Evolutionary conservation across 2,797 vertebrate species (phyloP), one percentile per base, ranked within the genome.

Genomic region (Paedocypris micromegethes): DNA sequence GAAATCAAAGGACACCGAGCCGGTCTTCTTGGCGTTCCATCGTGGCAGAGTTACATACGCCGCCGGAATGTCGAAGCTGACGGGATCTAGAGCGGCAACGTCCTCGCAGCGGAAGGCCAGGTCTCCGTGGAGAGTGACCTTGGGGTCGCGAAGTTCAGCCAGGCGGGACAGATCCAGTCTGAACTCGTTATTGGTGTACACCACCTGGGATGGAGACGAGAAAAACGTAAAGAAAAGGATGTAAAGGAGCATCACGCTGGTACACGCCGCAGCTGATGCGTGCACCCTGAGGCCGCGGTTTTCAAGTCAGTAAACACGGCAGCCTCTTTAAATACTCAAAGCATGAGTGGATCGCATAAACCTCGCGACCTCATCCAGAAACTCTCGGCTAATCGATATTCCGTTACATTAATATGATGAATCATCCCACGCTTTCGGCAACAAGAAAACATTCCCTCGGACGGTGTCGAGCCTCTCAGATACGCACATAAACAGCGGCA

Each of bases 161-260:
- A 97, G 87, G 5, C 87, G 92, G 7, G 95, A 98, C 52, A 98
- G 88, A 59, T 95, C 94, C 86, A 98, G 89, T 81, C 92, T 91
- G 83, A 98, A 96, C 87, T 98, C 95, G 43, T 95, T 97, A 87
- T 98, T 98, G 87, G 93, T 97, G 84, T 98, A 98, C 72, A 98
- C 90, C 77, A 98, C 95, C 95, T 93, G 85, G 72, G 56, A 72
- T 0, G 48, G 39, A 44, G 6, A 47, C 37, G 9, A 64, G 3
- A 51, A 5, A 9, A 46, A 50, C 39, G 63, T 8, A 68, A 9
- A 61, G 23, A 71, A 75, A 65, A 52, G 49, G 57, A 66, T 62
- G 53, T 57, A 70, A 75, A 74, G 56, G 63, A 70, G 57, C 45
- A 66, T 66, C 50, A 23, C n/a, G 41, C 62, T 70, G 46, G 48